Percentiles rank a stretch among this genome's conserved stretches.
phyloP scores from a whole-genome alignment of 2,797 vertebrate species.

The Cuculus canorus region DNA sequence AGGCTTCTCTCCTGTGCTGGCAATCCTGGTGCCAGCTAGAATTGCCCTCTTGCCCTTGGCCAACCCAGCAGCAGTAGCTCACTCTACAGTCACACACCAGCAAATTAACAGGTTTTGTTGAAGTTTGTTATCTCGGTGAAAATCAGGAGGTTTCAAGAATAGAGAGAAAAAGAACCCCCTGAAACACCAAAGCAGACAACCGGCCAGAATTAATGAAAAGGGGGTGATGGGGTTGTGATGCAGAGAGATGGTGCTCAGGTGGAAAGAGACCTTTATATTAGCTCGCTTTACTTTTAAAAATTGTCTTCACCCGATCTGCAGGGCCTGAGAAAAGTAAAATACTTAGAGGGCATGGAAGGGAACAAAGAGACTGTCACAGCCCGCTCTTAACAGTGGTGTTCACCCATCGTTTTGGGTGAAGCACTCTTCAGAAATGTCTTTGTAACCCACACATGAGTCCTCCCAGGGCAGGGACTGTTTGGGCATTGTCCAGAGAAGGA shows the following conservation, averaged over 20 bases:
- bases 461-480: background rate
- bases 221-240: background rate
- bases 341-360: background rate
- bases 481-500: background rate
- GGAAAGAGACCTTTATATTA: background rate
- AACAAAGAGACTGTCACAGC: background rate
- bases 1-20: background rate
- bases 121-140: background rate
- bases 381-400: background rate
- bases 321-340: background rate
- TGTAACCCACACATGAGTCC: background rate
- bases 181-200: background rate
- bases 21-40: background rate
- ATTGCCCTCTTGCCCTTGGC: background rate
- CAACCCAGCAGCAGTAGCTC: background rate
- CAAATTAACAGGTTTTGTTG: background rate
- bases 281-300: background rate
- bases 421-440: background rate
- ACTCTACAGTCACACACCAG: background rate
- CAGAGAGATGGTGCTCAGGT: background rate
- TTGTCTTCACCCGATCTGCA: background rate
- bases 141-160: background rate
- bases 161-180: background rate
- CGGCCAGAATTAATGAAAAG: background rate
- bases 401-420: background rate